A percentile compares a stretch with the other conserved stretches of the same genome.
Conservation (phyloP, 2,797 vertebrate genomes). For the Enteromius radiatus region DNA sequence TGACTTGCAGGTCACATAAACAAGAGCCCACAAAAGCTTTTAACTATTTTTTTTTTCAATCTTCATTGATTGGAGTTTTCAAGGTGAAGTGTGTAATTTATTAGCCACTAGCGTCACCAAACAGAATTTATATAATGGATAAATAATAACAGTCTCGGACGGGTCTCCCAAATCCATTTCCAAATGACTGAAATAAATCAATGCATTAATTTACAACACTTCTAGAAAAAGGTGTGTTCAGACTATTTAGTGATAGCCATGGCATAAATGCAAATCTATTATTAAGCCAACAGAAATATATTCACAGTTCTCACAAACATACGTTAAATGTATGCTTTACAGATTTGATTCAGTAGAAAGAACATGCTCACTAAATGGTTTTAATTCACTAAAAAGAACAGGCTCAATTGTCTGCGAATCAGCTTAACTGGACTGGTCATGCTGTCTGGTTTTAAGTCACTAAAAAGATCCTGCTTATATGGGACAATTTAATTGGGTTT, state of each 20-base stretch:
- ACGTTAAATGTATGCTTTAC: background rate
- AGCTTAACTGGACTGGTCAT: background rate
- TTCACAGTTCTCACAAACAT: background rate
- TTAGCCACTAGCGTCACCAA: background rate
- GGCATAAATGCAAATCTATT: background rate
- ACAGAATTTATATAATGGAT: background rate
- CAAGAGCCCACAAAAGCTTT: constrained; percentile 15
- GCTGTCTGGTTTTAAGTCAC: background rate
- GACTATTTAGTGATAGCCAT: background rate
- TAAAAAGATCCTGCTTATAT: background rate
- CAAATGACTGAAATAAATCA: background rate
- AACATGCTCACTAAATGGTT: background rate
- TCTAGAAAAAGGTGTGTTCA: constrained; percentile 5
- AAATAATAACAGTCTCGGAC: background rate
- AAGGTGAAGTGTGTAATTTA: background rate
- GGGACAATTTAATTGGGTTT: background rate
- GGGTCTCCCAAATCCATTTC: background rate
- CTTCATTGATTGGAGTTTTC: background rate
- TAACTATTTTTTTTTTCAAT: background rate
- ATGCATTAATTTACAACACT: background rate
- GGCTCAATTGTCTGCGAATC: background rate
- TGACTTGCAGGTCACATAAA: constrained; percentile 22
- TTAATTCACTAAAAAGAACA: background rate
- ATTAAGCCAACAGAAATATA: background rate
- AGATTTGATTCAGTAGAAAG: background rate